A percentile compares a stretch with the other conserved stretches of the same genome.
These are phyloP conservation scores for Phlogophora meticulosa DNA, from an alignment of 2,888 invertebrate species.

Conservation along the genomic window DNA sequence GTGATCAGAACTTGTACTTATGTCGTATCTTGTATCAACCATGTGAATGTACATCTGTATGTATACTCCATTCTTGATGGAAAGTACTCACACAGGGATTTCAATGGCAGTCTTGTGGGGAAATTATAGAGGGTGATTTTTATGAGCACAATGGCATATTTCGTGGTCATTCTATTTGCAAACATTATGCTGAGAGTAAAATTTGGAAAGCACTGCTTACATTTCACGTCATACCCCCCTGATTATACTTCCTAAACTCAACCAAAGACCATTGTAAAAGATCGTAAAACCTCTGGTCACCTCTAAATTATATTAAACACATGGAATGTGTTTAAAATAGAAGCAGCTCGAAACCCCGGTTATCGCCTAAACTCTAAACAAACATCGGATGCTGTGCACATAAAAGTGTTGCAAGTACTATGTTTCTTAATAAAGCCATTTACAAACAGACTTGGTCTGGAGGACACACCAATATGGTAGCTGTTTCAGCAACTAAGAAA, in stretches of 20 bases:
- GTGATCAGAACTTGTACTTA: conserved; percentile 28
- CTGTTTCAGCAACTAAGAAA: conserved; percentile 2
- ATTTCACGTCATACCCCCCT: too few relatives aligned
- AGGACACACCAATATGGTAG: conserved; percentile 21
- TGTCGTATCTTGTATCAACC: conserved; percentile 26
- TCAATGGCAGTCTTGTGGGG: background rate
- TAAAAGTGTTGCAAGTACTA: conserved; percentile 45
- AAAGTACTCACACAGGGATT: background rate
- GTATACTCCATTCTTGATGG: background rate
- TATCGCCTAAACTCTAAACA: conserved; percentile 57
- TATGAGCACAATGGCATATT: background rate
- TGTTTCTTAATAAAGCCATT: conserved; percentile 42
- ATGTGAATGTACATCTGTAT: conserved; percentile 29
- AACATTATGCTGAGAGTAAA: background rate
- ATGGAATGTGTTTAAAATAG: conserved; percentile 30
- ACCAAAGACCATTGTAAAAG: background rate
- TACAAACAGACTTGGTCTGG: conserved; percentile 33
- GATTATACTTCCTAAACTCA: background rate
- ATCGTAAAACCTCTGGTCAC: conserved; percentile 24
- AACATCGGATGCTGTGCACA: conserved; percentile 55
- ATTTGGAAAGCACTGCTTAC: background rate
- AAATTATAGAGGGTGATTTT: background rate
- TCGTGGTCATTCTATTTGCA: background rate
- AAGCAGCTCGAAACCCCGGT: conserved; percentile 27
- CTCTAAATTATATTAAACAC: conserved; percentile 22